A percentile compares a stretch with the other conserved stretches of the same genome.
These are phyloP conservation scores for Platerodrilus igneus DNA, from an alignment of 2,888 invertebrate species.

Conservation along the genomic window DNA sequence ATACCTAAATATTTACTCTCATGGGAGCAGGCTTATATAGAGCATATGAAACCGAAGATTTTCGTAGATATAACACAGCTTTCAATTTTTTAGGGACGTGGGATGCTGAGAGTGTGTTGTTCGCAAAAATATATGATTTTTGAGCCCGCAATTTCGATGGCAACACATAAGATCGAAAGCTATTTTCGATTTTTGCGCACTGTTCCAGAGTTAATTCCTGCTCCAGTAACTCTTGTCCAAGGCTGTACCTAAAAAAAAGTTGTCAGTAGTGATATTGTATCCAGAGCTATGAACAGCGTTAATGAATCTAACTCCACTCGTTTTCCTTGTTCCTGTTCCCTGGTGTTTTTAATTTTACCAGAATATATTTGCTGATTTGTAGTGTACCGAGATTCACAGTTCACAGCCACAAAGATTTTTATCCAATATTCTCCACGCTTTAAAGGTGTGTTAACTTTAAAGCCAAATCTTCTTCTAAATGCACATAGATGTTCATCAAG, in stretches of 20 bases:
- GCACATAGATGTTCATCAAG: slow-evolving; percentile 2
- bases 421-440: not conserved
- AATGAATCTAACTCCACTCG: not conserved
- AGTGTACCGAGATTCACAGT: not conserved
- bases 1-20: too few relatives aligned
- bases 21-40: too few relatives aligned
- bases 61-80: too few relatives aligned
- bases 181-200: too few relatives aligned
- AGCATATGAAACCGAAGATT: too few relatives aligned
- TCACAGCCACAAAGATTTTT: not conserved
- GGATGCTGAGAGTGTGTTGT: too few relatives aligned
- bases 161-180: too few relatives aligned
- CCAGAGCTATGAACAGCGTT: not conserved
- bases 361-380: not conserved
- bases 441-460: not conserved
- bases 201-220: too few relatives aligned
- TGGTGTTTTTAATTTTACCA: slow-evolving; percentile 3
- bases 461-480: not conserved
- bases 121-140: too few relatives aligned
- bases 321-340: slow-evolving; percentile 5
- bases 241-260: slow-evolving; percentile 2
- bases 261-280: slow-evolving; percentile 3
- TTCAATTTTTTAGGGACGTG: too few relatives aligned
- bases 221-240: slow-evolving; percentile 1
- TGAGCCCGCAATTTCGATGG: too few relatives aligned